A percentile compares a stretch with the other conserved stretches of the same genome.
Evolutionary conservation across 64 coral and sea anemone species (phyloP).

Genomic region (Montipora sp.): DNA sequence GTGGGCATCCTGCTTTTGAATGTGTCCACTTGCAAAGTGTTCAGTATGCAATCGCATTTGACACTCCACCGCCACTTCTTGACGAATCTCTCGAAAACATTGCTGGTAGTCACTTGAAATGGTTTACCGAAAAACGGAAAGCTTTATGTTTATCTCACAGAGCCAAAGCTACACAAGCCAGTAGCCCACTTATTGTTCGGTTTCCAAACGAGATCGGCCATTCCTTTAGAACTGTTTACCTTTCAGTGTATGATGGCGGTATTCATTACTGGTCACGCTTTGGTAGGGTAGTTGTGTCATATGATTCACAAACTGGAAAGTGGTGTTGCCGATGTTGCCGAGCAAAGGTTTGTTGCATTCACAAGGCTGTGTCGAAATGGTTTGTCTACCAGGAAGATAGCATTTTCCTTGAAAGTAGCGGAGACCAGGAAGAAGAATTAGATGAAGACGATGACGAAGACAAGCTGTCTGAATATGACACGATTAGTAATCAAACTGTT

Average conservation of each 20-base stretch:
- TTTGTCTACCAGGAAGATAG: constrained; percentile 22
- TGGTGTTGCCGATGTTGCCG: not conserved
- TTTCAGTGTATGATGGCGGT: constrained; percentile 37
- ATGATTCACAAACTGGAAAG: not conserved
- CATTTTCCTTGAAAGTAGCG: not conserved
- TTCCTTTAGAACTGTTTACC: not conserved
- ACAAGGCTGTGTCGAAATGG: constrained; percentile 30
- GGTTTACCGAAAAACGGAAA: constrained; percentile 27
- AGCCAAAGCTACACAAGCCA: not conserved
- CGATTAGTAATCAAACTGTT: too few species aligned
- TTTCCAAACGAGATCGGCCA: not conserved
- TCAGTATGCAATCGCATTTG: not conserved
- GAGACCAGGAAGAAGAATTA: not conserved
- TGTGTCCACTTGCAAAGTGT: not conserved
- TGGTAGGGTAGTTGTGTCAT: constrained; percentile 1
- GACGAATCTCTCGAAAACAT: not conserved
- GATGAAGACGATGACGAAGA: not conserved
- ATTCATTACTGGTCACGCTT: constrained; percentile 26
- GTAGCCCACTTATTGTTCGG: constrained; percentile 12
- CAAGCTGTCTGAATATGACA: not conserved
- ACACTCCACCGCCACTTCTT: not conserved
- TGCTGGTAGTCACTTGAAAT: not conserved
- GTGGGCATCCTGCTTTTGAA: constrained; percentile 42
- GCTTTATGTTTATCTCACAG: not conserved
- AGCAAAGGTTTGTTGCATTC: not conserved